Evolutionary conservation across 2,797 vertebrate genomes (phyloP), one percentile per base, ranked within the genome.

Genomic region (Anas capensis): DNA sequence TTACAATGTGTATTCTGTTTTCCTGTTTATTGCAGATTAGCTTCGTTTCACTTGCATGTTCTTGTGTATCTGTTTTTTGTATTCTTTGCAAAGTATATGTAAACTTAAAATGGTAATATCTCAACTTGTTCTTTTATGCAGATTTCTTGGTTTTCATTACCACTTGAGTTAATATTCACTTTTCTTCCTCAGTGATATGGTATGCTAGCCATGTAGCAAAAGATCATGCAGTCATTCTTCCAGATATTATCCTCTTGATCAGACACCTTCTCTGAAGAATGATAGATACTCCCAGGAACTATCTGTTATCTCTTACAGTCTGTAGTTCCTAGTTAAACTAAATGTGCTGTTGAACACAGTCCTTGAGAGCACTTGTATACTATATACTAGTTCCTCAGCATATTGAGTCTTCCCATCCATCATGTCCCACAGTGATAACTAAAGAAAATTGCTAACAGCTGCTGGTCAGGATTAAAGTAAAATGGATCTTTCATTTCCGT

Each of bases 371-470:
- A 81, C 69, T 86, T 69, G 33, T 60, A 34, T 38, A 12, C 66
- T 62, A 6, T 75, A 60, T 60, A 78, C 70, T 72, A 79, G 54
- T 75, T 83, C 61, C 71, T 90, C 42, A 80, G 58, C 36, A 36
- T 86, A 92, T 68, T 91, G 87, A 86, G 54, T 94, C 61, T 96
- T 90, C 68, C 58, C 69, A 95, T 96, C 81, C 88, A 95, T 97
- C 92, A 95, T 2, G 34, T 93, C 90, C 78, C 65, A 62, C 71
- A 61, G 88, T n/a, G 88, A 90, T 85, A 96, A 92, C 88, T 96
- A 69, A 95, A 86, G 93, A 93, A 88, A 97, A 96, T 95, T 94
- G 91, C 56, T 65, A 96, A 90, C 48, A 94, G 68, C 87, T 96
- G 61, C 85, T 95, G 87, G 57, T 94, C 38, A 91, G 83, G 71